These are phyloP conservation scores for Sebastes dallii DNA, from an alignment of 2,797 vertebrate genomes.

Conservation along the genomic window DNA sequence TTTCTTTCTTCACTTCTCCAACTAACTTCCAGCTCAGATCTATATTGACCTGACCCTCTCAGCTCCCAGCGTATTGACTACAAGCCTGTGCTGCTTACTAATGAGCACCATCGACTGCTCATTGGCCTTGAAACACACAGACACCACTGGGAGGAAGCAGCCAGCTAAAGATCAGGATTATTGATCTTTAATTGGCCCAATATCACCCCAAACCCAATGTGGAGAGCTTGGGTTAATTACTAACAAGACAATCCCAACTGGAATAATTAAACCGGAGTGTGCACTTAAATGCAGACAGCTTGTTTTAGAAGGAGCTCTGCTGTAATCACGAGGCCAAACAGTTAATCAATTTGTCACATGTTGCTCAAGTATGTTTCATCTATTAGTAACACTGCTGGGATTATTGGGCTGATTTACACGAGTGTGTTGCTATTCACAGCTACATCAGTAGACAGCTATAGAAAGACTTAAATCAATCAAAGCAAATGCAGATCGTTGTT, in stretches of 20 bases:
- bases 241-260: slow-evolving; percentile 53
- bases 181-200: slow-evolving; percentile 69
- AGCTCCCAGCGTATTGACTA: slow-evolving; percentile 42
- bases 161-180: slow-evolving; percentile 49
- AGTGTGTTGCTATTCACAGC: not conserved
- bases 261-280: slow-evolving; percentile 45
- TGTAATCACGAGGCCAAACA: slow-evolving; percentile 18
- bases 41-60: slow-evolving; percentile 47
- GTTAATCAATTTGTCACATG: slow-evolving; percentile 25
- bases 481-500: not conserved
- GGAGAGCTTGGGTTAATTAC: slow-evolving; percentile 62
- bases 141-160: slow-evolving; percentile 40
- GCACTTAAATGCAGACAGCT: slow-evolving; percentile 27
- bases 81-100: slow-evolving; percentile 50
- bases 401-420: not conserved
- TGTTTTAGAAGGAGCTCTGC: slow-evolving; percentile 16
- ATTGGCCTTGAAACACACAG: slow-evolving; percentile 32
- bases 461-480: too few species aligned
- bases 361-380: slow-evolving; percentile 10
- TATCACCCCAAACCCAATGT: slow-evolving; percentile 46
- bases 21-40: slow-evolving; percentile 47
- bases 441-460: not conserved
- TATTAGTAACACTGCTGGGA: not conserved
- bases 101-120: slow-evolving; percentile 59
- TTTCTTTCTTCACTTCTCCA: slow-evolving; percentile 24